phyloP scores from a whole-genome alignment of 2,797 vertebrate species.

The Sebastes minor region DNA sequence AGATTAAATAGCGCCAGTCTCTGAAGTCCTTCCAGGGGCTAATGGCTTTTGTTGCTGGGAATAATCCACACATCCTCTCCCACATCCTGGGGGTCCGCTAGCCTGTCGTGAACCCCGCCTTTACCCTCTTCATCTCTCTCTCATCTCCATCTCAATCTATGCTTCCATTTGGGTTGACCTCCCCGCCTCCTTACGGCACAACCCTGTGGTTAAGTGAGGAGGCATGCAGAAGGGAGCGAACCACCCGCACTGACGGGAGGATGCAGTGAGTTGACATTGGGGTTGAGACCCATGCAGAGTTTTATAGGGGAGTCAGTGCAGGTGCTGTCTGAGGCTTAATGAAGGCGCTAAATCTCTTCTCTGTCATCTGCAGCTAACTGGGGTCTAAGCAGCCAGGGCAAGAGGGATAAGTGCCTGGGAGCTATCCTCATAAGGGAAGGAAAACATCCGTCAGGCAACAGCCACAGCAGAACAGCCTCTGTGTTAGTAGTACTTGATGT shows the following conservation, averaged over 20 bases:
- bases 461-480: constrained; percentile 44
- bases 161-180: constrained; percentile 69
- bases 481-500: constrained; percentile 61
- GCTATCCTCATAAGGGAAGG: constrained; percentile 58
- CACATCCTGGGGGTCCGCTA: constrained; percentile 83
- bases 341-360: constrained; percentile 72
- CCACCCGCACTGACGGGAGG: constrained; percentile 66
- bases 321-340: constrained; percentile 73
- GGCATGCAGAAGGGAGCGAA: constrained; percentile 58
- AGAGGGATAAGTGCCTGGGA: constrained; percentile 53
- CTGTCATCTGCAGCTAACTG: constrained; percentile 62
- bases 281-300: constrained; percentile 62
- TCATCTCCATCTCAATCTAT: constrained; percentile 76
- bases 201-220: constrained; percentile 53
- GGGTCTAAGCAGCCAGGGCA: constrained; percentile 48
- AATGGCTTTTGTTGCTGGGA: constrained; percentile 89
- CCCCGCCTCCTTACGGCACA: constrained; percentile 50
- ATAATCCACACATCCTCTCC: constrained; percentile 89
- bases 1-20: constrained; percentile 86
- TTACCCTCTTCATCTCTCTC: constrained; percentile 57
- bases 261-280: constrained; percentile 43
- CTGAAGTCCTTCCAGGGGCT: constrained; percentile 86
- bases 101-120: constrained; percentile 70
- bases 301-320: constrained; percentile 66
- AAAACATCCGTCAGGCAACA: constrained; percentile 67